Evolutionary conservation across 2,888 invertebrate species (phyloP).

Genomic region (Coelopa pilipes): DNA sequence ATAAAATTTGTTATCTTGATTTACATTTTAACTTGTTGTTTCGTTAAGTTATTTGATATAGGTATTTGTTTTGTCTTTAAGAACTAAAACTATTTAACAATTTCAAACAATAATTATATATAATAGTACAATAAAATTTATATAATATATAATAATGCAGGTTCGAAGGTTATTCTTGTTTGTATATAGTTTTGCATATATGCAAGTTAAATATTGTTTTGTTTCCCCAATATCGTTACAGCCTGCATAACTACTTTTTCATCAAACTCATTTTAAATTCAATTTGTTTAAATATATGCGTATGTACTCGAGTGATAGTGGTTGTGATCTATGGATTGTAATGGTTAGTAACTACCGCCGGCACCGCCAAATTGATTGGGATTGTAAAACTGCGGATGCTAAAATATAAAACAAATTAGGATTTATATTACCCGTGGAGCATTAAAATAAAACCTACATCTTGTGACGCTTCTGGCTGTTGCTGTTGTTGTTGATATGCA

Average conservation of each 20-base stretch:
- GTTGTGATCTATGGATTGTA: background rate
- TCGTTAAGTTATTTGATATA: conserved; percentile 24
- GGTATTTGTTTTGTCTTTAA: conserved; percentile 46
- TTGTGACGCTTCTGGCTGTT: conserved; percentile 30
- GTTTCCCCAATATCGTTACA: background rate
- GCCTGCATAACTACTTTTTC: background rate
- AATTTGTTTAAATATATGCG: conserved; percentile 1
- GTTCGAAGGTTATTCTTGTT: conserved; percentile 9
- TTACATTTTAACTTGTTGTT: conserved; percentile 25
- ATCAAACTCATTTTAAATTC: conserved; percentile 7
- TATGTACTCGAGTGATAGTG: background rate
- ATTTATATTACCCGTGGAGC: background rate
- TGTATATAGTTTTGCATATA: background rate
- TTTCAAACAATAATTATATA: conserved; percentile 41
- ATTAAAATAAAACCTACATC: conserved; percentile 37
- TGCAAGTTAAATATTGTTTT: background rate
- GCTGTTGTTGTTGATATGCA: conserved; percentile 49
- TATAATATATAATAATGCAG: conserved; percentile 34
- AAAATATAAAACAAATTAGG: conserved; percentile 28
- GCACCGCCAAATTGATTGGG: conserved; percentile 47
- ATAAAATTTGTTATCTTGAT: conserved; percentile 24
- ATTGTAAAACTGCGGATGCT: conserved; percentile 51
- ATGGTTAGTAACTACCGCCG: conserved; percentile 33
- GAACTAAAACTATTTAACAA: conserved; percentile 47
- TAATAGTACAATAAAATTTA: conserved; percentile 37